Percentiles rank a stretch among this genome's conserved stretches.
These are phyloP conservation scores for Pseudomyrmex flavicornis DNA, from an alignment of 1,140 invertebrate species.

Conservation along the genomic window DNA sequence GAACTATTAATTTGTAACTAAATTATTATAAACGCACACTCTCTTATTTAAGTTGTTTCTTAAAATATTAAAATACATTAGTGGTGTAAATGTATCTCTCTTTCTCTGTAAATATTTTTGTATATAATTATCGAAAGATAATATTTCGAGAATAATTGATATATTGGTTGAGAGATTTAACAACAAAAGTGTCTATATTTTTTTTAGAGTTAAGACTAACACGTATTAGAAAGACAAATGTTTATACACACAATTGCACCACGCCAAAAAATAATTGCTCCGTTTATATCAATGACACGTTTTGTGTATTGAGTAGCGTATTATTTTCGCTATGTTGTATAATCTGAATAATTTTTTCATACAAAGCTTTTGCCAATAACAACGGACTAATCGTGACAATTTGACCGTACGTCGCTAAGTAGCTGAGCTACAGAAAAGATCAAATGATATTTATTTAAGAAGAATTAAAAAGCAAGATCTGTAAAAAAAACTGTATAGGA, in stretches of 20 bases:
- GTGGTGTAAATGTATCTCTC: conserved; percentile 73
- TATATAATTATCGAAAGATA: conserved; percentile 75
- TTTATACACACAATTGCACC: conserved; percentile 61
- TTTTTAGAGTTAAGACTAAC: conserved; percentile 62
- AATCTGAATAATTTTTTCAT: conserved; percentile 22
- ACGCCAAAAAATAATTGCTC: conserved; percentile 33
- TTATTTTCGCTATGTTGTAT: background rate
- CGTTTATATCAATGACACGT: conserved; percentile 21
- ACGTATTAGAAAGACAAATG: conserved; percentile 46
- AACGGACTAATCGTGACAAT: conserved; percentile 63
- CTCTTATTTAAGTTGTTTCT: conserved; percentile 65
- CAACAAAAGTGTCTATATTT: conserved; percentile 65
- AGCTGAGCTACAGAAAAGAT: conserved; percentile 32
- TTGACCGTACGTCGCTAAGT: conserved; percentile 40
- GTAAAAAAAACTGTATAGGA: conserved; percentile 40
- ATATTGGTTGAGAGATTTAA: conserved; percentile 66
- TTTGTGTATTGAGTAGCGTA: background rate
- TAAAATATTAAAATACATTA: conserved; percentile 67
- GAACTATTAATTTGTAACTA: conserved; percentile 75
- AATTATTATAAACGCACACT: conserved; percentile 70
- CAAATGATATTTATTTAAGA: conserved; percentile 54
- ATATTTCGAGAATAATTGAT: conserved; percentile 70
- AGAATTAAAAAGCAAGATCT: conserved; percentile 3
- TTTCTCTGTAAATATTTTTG: conserved; percentile 77
- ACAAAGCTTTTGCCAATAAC: conserved; percentile 55